These are phyloP conservation scores for Urocitellus parryii DNA, from an alignment of 2,113 vertebrate genomes.

Conservation along the genomic window DNA sequence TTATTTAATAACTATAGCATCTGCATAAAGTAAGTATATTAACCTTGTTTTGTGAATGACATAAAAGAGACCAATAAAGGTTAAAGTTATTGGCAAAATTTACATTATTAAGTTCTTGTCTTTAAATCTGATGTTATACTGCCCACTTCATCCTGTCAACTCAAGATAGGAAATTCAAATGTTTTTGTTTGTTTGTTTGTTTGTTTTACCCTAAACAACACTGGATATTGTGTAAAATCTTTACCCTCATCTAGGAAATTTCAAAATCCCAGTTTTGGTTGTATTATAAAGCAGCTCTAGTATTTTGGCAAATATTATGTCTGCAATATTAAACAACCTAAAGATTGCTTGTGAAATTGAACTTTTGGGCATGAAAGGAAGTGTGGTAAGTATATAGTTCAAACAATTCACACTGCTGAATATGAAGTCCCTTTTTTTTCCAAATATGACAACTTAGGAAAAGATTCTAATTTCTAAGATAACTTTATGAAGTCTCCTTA, in stretches of 20 bases:
- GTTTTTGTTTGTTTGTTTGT: not conserved
- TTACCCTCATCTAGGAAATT: not conserved
- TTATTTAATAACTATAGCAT: not conserved
- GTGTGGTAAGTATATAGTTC: not conserved
- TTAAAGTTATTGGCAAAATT: not conserved
- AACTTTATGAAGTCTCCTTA: not conserved
- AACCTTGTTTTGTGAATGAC: not conserved
- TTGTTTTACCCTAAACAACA: not conserved
- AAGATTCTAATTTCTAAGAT: slow-evolving; percentile 3
- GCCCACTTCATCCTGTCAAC: not conserved
- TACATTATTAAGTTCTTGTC: not conserved
- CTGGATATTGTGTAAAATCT: not conserved
- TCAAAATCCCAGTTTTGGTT: not conserved
- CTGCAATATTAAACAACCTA: not conserved
- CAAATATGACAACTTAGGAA: not conserved
- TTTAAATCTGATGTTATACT: not conserved
- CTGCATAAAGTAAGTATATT: not conserved
- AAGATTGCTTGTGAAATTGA: not conserved
- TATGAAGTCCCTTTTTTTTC: not conserved
- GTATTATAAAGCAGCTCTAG: not conserved
- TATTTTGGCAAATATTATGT: not conserved
- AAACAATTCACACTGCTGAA: not conserved
- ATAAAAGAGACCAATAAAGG: not conserved
- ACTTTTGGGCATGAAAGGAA: not conserved
- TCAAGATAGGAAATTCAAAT: not conserved